These are phyloP conservation scores for Drosophila fulvimacula DNA, from an alignment of 2,888 invertebrate species.

Conservation along the genomic window DNA sequence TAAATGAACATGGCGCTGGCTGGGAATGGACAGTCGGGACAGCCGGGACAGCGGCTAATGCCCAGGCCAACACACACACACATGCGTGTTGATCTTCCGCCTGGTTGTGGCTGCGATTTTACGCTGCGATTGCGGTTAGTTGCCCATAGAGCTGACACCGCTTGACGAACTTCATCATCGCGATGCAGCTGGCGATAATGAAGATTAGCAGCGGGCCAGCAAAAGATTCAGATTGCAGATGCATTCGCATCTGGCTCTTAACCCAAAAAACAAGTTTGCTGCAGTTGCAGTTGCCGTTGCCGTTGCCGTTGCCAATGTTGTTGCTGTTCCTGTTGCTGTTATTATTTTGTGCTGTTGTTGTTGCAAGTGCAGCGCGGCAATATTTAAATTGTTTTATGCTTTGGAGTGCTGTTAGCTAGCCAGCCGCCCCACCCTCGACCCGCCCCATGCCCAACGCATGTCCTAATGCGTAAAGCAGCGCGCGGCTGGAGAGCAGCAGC, in stretches of 20 bases:
- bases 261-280: slow-evolving; percentile 60
- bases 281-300: slow-evolving; percentile 30
- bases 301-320: slow-evolving; percentile 16
- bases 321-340: slow-evolving; percentile 21
- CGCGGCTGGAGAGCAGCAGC: slow-evolving; percentile 37
- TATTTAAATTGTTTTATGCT: slow-evolving; percentile 83
- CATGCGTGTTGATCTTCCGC: slow-evolving; percentile 66
- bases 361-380: slow-evolving; percentile 78
- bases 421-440: slow-evolving; percentile 18
- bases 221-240: slow-evolving; percentile 76
- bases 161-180: slow-evolving; percentile 74
- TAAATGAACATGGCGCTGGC: slow-evolving; percentile 80
- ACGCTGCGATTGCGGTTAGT: slow-evolving; percentile 55
- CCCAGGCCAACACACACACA: slow-evolving; percentile 34
- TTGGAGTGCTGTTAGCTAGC: slow-evolving; percentile 68
- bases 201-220: slow-evolving; percentile 69
- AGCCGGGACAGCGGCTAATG: slow-evolving; percentile 44
- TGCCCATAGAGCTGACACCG: slow-evolving; percentile 78
- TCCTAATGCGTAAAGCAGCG: slow-evolving; percentile 74
- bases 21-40: slow-evolving; percentile 33
- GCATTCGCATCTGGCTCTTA: slow-evolving; percentile 60
- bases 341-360: slow-evolving; percentile 58
- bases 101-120: slow-evolving; percentile 39
- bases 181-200: slow-evolving; percentile 62
- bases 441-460: slow-evolving; percentile 65